These are phyloP conservation scores for Rattus rattus DNA, from an alignment of 2,113 vertebrate genomes.

Conservation along the genomic window DNA sequence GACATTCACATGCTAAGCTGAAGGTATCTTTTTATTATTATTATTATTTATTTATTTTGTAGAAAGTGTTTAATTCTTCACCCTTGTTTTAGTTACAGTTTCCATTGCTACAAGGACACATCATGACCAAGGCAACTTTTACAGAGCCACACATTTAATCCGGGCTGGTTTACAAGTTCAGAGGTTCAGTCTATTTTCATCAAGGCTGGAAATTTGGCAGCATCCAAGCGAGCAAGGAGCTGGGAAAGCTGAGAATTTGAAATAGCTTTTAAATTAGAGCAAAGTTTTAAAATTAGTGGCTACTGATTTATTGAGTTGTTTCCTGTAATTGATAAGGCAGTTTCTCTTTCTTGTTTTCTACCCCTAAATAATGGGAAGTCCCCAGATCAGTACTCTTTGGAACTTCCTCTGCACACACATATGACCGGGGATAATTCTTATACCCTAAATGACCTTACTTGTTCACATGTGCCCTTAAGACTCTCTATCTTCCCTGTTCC, in stretches of 20 bases:
- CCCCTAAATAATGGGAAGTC: neutral
- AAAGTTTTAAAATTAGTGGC: neutral
- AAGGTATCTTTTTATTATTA: neutral
- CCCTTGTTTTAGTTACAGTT: too few species aligned
- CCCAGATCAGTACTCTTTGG: neutral
- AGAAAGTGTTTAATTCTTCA: too few species aligned
- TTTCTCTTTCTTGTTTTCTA: neutral
- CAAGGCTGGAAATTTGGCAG: too few species aligned
- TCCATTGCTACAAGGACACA: too few species aligned
- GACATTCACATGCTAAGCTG: neutral
- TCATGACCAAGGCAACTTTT: too few species aligned
- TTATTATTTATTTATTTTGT: too few species aligned
- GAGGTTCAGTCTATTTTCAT: too few species aligned
- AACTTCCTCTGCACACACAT: neutral
- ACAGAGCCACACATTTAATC: too few species aligned
- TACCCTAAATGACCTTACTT: neutral
- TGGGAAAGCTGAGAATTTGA: too few species aligned
- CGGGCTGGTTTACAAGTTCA: too few species aligned
- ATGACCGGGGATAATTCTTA: accelerated
- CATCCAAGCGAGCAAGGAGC: too few species aligned
- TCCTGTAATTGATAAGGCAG: neutral
- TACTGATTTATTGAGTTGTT: neutral
- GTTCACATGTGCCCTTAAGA: too few species aligned
- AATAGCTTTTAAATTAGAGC: neutral
- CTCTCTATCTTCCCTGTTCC: neutral